Percentiles rank a stretch among this genome's conserved stretches.
Conservation (phyloP, 2,888 invertebrate species). For the Mythimna loreyi region DNA sequence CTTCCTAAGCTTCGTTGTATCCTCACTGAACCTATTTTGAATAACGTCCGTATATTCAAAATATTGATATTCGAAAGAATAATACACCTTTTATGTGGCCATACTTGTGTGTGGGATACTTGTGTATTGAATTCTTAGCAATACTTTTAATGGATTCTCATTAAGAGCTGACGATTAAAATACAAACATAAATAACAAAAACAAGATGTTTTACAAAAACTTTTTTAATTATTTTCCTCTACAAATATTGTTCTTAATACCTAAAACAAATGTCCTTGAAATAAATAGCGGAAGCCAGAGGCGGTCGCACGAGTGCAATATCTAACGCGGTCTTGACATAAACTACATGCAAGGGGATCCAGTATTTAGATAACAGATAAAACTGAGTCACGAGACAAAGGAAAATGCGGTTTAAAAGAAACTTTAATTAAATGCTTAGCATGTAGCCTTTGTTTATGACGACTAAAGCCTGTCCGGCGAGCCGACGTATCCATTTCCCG, state of each 20-base stretch:
- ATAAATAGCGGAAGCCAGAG: slow-evolving; percentile 14
- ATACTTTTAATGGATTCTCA: not conserved
- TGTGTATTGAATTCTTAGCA: slow-evolving; percentile 2
- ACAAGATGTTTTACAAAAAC: not conserved
- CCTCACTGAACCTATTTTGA: slow-evolving; percentile 79
- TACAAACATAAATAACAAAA: not conserved
- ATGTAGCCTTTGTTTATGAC: slow-evolving; percentile 73
- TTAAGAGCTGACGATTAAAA: not conserved
- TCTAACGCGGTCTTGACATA: slow-evolving; percentile 49
- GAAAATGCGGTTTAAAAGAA: slow-evolving; percentile 77
- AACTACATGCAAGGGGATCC: slow-evolving; percentile 66
- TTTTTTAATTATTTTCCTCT: slow-evolving; percentile 8
- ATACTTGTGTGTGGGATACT: not conserved
- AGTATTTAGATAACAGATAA: slow-evolving; percentile 75
- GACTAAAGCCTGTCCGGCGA: slow-evolving; percentile 62
- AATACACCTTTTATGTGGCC: slow-evolving; percentile 27
- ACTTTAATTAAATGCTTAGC: slow-evolving; percentile 83
- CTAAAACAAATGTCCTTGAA: slow-evolving; percentile 14
- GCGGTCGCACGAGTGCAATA: slow-evolving; percentile 23
- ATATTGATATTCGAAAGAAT: slow-evolving; percentile 65
- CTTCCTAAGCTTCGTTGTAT: slow-evolving; percentile 81
- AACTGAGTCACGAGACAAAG: slow-evolving; percentile 74
- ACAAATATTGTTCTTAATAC: slow-evolving; percentile 5
- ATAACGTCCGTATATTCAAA: slow-evolving; percentile 72
- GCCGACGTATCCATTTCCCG: slow-evolving; percentile 71